A percentile compares a stretch with the other conserved stretches of the same genome.
These are phyloP conservation scores for Petaurus breviceps DNA, from an alignment of 2,113 vertebrate species.

Conservation along the genomic window DNA sequence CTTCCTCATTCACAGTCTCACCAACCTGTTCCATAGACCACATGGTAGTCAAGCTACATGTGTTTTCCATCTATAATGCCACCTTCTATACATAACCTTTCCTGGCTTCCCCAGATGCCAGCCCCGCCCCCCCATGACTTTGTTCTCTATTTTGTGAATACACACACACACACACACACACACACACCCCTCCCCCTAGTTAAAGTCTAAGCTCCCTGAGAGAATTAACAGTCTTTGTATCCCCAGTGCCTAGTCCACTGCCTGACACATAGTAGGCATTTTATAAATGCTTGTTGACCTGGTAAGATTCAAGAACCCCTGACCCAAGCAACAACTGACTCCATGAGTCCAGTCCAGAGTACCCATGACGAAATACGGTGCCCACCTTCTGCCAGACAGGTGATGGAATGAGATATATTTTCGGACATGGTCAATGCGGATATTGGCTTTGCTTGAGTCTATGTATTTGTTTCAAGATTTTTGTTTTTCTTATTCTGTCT, in stretches of 20 bases:
- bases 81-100: not conserved
- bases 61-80: not conserved
- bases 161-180: not conserved
- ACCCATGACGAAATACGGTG: not conserved
- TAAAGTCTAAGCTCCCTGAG: too few species aligned
- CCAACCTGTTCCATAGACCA: not conserved
- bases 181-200: not conserved
- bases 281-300: not conserved
- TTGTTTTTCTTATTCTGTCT: not conserved
- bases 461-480: not conserved
- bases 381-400: not conserved
- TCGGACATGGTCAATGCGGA: not conserved
- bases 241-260: not conserved
- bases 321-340: not conserved
- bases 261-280: not conserved
- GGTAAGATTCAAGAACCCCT: not conserved
- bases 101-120: not conserved
- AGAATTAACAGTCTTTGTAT: not conserved
- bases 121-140: not conserved
- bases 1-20: not conserved
- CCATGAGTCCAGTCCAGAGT: not conserved
- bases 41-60: not conserved
- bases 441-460: not conserved
- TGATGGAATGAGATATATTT: not conserved
- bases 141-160: not conserved